Base-by-base conservation (phyloP, 37 sponge, comb jelly and placozoan genomes). In the Amphimedon queenslandica region DNA sequence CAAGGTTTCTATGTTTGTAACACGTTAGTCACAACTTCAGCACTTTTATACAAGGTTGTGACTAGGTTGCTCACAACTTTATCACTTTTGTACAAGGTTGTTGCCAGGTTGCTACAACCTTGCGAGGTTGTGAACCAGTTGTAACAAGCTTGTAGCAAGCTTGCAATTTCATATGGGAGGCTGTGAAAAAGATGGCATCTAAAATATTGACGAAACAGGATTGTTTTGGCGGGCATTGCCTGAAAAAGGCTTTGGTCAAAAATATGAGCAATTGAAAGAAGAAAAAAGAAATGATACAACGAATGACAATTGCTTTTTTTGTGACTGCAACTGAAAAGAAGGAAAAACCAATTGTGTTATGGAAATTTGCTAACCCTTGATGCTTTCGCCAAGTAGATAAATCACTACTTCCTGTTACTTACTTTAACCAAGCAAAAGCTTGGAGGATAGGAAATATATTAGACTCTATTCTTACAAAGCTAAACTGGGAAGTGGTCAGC, bases 381-480 rank as follows among this genome's bases (percentile, higher is more conserved):
- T 55, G 60, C 37, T 31, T 74, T 20, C 40, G 37, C 4, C 28
- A 30, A n/a, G 11, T 58, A 13, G 58, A 72, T 72, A 74, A 74
- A 74, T 24, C 64, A 37, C 10, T 20, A 6, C 32, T 74, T 10
- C 75, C 75, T 8, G 75, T 74, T 64, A 53, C 58, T 5, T 74
- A 74, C 31, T 74, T 53, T 66, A 61, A 29, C 58, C 73, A 72
- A 60, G 30, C 18, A 24, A 72, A 72, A 74, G 63, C 75, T 66
- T 74, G 63, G 75, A 74, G 58, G 75, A 74, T 36, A 13, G 75
- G 74, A 4, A 6, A 73, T 23, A 55, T 73, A 23, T 11, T 73
- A 32, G 74, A 73, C 30, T 25, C 72, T 10, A n/a, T 71, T 23
- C 39, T 71, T 10, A 51, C 4, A 29, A 71, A 71, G 30, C 29